Percentiles rank a stretch among this genome's conserved stretches.
These are phyloP conservation scores for Gymnarchus niloticus DNA, from an alignment of 2,113 vertebrate species.

Conservation along the genomic window DNA sequence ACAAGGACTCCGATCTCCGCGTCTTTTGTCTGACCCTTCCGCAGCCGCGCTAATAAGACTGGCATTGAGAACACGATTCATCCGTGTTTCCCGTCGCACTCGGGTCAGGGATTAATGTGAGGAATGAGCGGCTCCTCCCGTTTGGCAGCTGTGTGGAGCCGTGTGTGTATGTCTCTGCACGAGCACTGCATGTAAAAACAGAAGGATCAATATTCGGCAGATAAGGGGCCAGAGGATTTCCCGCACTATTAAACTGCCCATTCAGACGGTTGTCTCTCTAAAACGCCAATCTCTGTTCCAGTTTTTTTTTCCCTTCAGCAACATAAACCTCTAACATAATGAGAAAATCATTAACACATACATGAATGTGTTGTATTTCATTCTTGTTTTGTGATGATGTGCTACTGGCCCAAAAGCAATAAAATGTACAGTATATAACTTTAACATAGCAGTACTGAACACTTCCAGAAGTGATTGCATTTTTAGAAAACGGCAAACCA, in stretches of 20 bases:
- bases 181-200: neutral
- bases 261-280: neutral
- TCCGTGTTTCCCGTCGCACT: slow-evolving; percentile 6
- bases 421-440: neutral
- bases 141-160: neutral
- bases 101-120: slow-evolving; percentile 14
- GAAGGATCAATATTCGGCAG: neutral
- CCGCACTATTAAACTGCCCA: neutral
- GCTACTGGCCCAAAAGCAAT: neutral
- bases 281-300: neutral
- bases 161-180: neutral
- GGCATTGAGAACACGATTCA: neutral
- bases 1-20: neutral
- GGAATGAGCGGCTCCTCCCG: neutral
- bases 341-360: neutral
- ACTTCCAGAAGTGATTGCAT: neutral
- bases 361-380: neutral
- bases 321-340: neutral
- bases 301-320: neutral
- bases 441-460: neutral
- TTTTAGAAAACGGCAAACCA: neutral
- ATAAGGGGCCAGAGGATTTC: neutral
- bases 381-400: neutral
- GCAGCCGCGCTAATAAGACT: neutral
- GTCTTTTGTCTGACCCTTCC: neutral